Base-by-base conservation (phyloP, 2,113 vertebrate species). In the Ornithorhynchus anatinus region DNA sequence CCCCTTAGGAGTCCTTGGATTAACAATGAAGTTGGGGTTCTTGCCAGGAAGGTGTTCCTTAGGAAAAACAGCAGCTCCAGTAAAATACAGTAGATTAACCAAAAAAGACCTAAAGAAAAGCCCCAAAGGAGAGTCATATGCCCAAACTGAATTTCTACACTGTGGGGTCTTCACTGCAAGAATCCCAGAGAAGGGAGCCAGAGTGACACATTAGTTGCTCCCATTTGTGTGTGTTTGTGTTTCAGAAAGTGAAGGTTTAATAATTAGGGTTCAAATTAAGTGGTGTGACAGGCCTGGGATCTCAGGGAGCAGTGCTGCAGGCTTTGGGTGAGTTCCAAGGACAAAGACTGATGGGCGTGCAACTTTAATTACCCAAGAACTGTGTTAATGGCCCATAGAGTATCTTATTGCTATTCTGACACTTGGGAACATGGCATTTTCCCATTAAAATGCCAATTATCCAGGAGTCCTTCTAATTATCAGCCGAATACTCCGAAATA, bases 381-480 rank as follows among this genome's bases (percentile, higher is more conserved):
- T 75, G 63, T 79, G 72, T 67, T 84, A 79, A 77, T 67, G 80
- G 77, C 69, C 66, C 52, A 79, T 77, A 66, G 85, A 77, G 63
- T 81, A 75, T 72, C 75, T 81, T 67, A 85, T 70, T 84, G 77
- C 72, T 79, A 72, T 79, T 69, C 83, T 77, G 75, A 85, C 82
- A 76, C 64, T 61, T 76, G 69, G 58, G 80, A 76, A 82, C 85
- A 77, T 61, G 69, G 75, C 72, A 64, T 75, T 81, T 82, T 63
- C 77, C 78, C 80, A 84, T 85, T 85, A 87, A 84, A 81, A 81
- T 75, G 77, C 77, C 85, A 87, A 87, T 87, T 81, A 85, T 72
- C 72, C 75, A 67, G 45, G 69, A 77, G 57, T 35, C 57, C 38
- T 72, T 75, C 69, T 81, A 78, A 62, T 78, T 75, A 84, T 85